A percentile compares a stretch with the other conserved stretches of the same genome.
phyloP scores from a whole-genome alignment of 37 sponge, comb jelly and placozoan species.

The Crambe crambe region DNA sequence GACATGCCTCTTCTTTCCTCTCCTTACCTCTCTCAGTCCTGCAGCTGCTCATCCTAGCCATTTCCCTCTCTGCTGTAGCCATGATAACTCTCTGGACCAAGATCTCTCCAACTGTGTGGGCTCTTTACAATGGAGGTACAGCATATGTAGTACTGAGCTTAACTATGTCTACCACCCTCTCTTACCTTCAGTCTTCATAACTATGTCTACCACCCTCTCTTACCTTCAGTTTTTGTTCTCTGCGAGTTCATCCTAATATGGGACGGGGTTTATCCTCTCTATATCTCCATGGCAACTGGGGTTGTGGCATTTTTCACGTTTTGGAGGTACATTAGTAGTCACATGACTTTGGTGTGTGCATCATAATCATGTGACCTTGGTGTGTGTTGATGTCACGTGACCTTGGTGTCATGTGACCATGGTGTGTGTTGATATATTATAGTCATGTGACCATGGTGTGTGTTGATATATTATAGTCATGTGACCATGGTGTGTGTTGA shows the following conservation, averaged over 20 bases:
- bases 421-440: not conserved
- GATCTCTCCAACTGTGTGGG: slow-evolving; percentile 10
- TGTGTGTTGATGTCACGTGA: no score
- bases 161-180: not conserved
- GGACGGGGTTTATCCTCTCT: slow-evolving; percentile 35
- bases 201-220: not conserved
- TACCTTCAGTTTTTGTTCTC: slow-evolving; percentile 33
- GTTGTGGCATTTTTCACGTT: slow-evolving; percentile 13
- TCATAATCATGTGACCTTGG: not conserved
- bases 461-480: not conserved
- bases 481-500: slow-evolving; percentile 4
- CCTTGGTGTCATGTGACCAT: no score
- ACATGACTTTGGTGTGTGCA: not conserved
- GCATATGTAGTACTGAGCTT: not conserved
- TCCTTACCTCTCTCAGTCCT: slow-evolving; percentile 47
- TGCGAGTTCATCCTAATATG: slow-evolving; percentile 37
- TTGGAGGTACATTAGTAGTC: slow-evolving; percentile 21
- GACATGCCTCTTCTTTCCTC: slow-evolving; percentile 42
- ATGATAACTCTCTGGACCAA: slow-evolving; percentile 21
- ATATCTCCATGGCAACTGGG: slow-evolving; percentile 27
- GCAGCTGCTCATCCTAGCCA: slow-evolving; percentile 30
- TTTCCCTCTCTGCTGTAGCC: slow-evolving; percentile 21
- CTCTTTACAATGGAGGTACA: slow-evolving; percentile 34
- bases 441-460: slow-evolving; percentile 4
- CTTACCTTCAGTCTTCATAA: not conserved